A percentile compares a stretch with the other conserved stretches of the same genome.
phyloP scores from a whole-genome alignment of 1,140 invertebrate species.

The Dufourea novaeangliae region DNA sequence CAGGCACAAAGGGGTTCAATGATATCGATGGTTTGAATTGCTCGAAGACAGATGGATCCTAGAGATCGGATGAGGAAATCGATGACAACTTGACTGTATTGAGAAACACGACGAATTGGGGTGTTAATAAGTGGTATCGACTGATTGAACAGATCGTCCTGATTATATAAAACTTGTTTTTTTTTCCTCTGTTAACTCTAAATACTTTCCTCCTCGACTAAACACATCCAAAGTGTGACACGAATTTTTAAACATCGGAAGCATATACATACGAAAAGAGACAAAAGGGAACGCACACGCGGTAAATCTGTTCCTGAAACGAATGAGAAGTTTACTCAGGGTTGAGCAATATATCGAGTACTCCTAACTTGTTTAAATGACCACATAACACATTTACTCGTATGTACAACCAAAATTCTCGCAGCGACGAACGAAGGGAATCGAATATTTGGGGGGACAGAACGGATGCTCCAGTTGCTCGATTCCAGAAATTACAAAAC shows the following conservation, averaged over 20 bases:
- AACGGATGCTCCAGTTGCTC: neutral
- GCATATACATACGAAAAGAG: neutral
- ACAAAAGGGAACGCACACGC: neutral
- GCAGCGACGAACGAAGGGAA: neutral
- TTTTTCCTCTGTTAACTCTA: neutral
- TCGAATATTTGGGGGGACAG: neutral
- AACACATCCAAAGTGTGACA: neutral
- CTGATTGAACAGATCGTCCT: constrained; percentile 10
- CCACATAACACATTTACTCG: constrained; percentile 28
- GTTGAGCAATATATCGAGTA: constrained; percentile 42
- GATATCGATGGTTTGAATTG: neutral
- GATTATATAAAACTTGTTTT: constrained; percentile 7
- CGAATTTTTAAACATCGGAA: neutral
- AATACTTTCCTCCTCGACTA: neutral
- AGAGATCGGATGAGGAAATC: neutral
- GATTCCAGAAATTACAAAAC: neutral
- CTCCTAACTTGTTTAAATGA: constrained; percentile 26
- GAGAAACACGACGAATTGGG: neutral
- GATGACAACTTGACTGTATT: constrained; percentile 42
- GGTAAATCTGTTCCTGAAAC: neutral
- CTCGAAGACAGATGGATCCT: constrained; percentile 16
- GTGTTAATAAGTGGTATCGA: constrained; percentile 9
- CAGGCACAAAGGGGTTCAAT: neutral
- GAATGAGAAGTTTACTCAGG: constrained; percentile 12
- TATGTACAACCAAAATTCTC: constrained; percentile 35